Evolutionary conservation across 2,113 vertebrate genomes (phyloP).

Genomic region (Actenoides hombroni): DNA sequence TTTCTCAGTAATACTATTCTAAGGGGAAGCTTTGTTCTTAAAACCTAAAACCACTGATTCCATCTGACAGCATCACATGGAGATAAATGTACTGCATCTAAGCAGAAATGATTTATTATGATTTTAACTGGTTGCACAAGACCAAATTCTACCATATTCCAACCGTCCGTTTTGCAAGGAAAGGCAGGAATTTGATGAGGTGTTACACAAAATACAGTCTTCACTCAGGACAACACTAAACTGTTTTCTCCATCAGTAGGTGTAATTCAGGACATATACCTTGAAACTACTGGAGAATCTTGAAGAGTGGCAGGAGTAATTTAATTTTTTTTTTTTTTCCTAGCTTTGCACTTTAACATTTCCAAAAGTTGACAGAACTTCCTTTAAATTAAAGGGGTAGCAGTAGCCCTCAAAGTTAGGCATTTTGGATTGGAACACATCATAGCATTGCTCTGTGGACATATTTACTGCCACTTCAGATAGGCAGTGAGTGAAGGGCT

Average conservation of each 20-base stretch:
- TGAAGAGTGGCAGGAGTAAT: background rate
- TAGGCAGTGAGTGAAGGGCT: background rate
- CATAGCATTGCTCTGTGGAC: background rate
- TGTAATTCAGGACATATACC: background rate
- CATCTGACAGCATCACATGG: constrained; percentile 29
- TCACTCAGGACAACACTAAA: background rate
- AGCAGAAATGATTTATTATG: constrained; percentile 40
- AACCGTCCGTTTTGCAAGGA: constrained; percentile 19
- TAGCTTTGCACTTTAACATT: background rate
- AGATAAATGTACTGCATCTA: constrained; percentile 42
- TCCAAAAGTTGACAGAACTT: background rate
- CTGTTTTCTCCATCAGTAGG: background rate
- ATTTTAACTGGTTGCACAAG: constrained; percentile 16
- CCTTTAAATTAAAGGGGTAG: background rate
- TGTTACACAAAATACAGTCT: background rate
- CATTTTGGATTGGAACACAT: background rate
- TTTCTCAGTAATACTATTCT: constrained; percentile 15
- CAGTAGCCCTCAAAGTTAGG: background rate
- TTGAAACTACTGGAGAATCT: background rate
- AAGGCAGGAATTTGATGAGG: background rate
- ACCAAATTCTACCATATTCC: constrained; percentile 22
- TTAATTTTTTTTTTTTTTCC: background rate
- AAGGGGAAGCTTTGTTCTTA: constrained; percentile 27
- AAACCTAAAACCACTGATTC: constrained; percentile 35
- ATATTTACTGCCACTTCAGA: background rate